Evolutionary conservation across 2,797 vertebrate genomes (phyloP), one percentile per base, ranked within the genome.

Genomic region (Crax fasciolata): DNA sequence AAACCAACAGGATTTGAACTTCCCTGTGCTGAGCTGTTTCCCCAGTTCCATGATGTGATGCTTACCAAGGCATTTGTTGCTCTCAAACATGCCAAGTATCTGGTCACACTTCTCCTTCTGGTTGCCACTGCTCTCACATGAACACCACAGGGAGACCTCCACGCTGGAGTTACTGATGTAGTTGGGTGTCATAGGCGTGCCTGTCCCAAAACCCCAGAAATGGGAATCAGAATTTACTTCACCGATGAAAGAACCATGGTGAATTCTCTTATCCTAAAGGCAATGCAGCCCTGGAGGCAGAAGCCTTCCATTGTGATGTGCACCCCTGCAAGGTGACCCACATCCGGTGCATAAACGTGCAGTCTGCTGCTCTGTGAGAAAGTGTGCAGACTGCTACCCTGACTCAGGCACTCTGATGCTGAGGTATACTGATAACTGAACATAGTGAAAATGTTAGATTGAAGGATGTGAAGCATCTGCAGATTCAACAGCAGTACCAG

Each of bases 101-200:
- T 96, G 97, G 77, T 99, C 98, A 93, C 99, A 99, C 25, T 99
- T 98, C 80, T 99, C 99, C 97, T 98, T 98, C 94, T 98, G 98
- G 94, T 99, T 99, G 49, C 99, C 99, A 8, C 99, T 99, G 94
- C 98, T 99, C 80, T 99, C 98, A 93, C 99, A 99, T 23, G 98
- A 98, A 66, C 99, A 99, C 98, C 98, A 99, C 97, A 99, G 98
- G 5, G 99, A 98, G 89, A 99, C 98, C 2, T 98, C 98, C 70
- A 97, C 97, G 10, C 98, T 99, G 97, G 97, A 97, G 95, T 99
- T 99, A 83, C 98, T 99, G 93, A 99, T 84, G 43, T 99, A 99
- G 98, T 99, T 99, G 65, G 99, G 99, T 20, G 99, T 99, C 98
- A 99, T 98, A 89, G 98, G 97, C 27, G 99, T 99, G 39, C 99